phyloP scores from a whole-genome alignment of 2,888 invertebrate genomes.

The Alsophila aescularia region DNA sequence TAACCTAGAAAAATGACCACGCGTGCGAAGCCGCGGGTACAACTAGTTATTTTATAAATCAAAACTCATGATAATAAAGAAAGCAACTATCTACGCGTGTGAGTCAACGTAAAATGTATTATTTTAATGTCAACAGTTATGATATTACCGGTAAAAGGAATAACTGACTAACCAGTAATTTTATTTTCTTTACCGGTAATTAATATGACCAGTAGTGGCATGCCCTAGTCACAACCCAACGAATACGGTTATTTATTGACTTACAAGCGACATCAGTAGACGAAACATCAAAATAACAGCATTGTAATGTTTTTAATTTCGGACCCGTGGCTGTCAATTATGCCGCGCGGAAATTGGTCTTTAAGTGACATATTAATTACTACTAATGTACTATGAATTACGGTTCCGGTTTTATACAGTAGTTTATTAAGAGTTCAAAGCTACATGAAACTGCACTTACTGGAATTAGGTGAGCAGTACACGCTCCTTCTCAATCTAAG shows the following conservation, averaged over 20 bases:
- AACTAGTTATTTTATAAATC: too few relatives aligned
- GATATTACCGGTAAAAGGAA: too few relatives aligned
- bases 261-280: conserved; percentile 42
- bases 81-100: too few relatives aligned
- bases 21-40: too few relatives aligned
- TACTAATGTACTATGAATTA: conserved; percentile 15
- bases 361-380: conserved; percentile 21
- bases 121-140: too few relatives aligned
- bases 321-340: conserved; percentile 26
- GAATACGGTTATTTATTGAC: conserved; percentile 56
- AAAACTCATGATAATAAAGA: too few relatives aligned
- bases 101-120: too few relatives aligned
- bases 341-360: conserved; percentile 11
- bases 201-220: too few relatives aligned
- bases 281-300: conserved; percentile 33
- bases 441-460: not conserved
- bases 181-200: too few relatives aligned
- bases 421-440: not conserved
- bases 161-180: too few relatives aligned
- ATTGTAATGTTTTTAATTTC: conserved; percentile 31
- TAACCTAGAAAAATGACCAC: too few relatives aligned
- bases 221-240: conserved; percentile 45
- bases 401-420: not conserved
- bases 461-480: not conserved
- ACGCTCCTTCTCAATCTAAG: not conserved